Conservation (phyloP, 2,888 invertebrate genomes). For the Elaeidobius kamerunicus region DNA sequence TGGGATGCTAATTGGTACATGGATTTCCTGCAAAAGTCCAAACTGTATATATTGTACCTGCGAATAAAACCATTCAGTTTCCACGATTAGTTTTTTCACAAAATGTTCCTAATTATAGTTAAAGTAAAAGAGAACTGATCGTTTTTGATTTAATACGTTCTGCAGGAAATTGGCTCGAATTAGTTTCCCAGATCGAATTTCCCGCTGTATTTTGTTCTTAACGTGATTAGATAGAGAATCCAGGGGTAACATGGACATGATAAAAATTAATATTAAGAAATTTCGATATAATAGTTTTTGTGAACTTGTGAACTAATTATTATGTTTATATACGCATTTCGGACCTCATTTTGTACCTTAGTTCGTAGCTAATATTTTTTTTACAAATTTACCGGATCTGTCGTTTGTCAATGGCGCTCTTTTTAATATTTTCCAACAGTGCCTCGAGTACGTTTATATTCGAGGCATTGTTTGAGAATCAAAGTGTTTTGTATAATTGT, state of each 20-base stretch:
- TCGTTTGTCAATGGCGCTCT: slow-evolving; percentile 15
- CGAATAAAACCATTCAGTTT: no score
- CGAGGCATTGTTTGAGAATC: slow-evolving; percentile 1
- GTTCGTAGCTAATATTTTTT: slow-evolving; percentile 22
- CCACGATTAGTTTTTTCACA: no score
- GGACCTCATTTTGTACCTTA: slow-evolving; percentile 28
- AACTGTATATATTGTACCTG: no score
- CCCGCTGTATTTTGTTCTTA: no score
- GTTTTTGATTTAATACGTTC: no score
- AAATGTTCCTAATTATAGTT: no score
- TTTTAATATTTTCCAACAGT: slow-evolving; percentile 4
- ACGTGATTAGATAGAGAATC: neutral
- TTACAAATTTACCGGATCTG: slow-evolving; percentile 13
- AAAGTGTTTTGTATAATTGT: slow-evolving; percentile 19
- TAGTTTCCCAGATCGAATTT: no score
- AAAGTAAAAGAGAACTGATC: no score
- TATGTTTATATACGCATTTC: slow-evolving; percentile 14
- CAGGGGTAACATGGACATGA: slow-evolving; percentile 1
- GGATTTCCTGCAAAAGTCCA: no score
- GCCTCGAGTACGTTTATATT: neutral
- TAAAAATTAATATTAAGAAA: neutral
- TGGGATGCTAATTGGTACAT: no score
- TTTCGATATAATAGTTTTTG: slow-evolving; percentile 7
- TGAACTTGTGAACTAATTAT: neutral
- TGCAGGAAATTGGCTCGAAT: no score